Base-by-base conservation (phyloP, 2,888 invertebrate genomes). In the Amiota communis region DNA sequence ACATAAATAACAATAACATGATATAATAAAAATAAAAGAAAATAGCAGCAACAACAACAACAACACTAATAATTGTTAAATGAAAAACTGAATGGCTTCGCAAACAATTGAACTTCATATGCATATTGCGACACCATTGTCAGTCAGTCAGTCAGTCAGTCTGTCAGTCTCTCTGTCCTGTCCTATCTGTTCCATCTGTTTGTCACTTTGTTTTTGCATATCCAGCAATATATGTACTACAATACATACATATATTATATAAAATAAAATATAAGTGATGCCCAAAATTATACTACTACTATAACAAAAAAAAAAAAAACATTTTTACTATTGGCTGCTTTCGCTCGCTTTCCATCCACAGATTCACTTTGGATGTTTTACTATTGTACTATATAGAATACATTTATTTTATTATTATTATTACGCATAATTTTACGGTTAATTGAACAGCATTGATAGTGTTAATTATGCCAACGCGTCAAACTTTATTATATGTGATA, bases 391-490 rank as follows among this genome's bases (percentile, higher is more conserved):
- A n/a, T 2, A 36, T 6, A 36, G 6, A 36, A 36, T 36, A 36
- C 36, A 36, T 4, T 51, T 51, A n/a, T 51, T 51, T 51, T 51
- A n/a, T 51, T 51, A n/a, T 51, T n/a, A 51, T 51, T n/a, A n/a
- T 4, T 6, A n/a, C 36, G 49, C 63, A 46, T 57, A 68, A 77
- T 76, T 77, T 71, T 73, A 72, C 75, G 76, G 77, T 75, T 79
- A 82, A 82, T 82, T 84, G 77, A 79, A 77, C 75, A 65, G 70
- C 78, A 77, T 78, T 63, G 77, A 72, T 70, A 68, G 71, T 67
- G 74, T 77, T 84, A 76, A 80, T 76, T 76, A 69, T 72, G 57
- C 76, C 76, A 77, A 65, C 36, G 64, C 53, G 70, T 56, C 68
- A 57, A 70, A 70, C 17, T 15, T 57, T 47, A 48, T 59, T 65